Base-by-base conservation (phyloP, 2,797 vertebrate genomes). In the Oreortyx pictus region DNA sequence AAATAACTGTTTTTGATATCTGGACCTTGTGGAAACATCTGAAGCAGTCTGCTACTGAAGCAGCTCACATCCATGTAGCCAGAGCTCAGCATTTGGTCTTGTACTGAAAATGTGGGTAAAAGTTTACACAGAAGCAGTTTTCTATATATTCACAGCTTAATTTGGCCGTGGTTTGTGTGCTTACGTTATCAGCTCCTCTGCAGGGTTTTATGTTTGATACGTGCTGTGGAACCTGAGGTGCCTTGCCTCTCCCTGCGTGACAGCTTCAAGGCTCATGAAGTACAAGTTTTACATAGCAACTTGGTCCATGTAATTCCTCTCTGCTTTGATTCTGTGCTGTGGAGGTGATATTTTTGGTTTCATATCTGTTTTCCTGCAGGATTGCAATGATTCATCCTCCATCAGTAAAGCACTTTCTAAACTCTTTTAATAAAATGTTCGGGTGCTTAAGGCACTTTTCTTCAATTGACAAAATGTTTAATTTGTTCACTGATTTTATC, bases 311-410 rank as follows among this genome's bases (percentile, higher is more conserved):
- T 88, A 85, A 88, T 82, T 87, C 37, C 54, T 93, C 50, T 27
- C 68, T 5, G 8, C 57, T 87, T 77, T 77, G 72, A 46, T 57
- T 27, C 37, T 3, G 1, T 72, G 41, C 29, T 82, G 10, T 77
- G 68, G 84, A 87, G 41, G 31, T 74, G 14, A 72, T 94, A 24
- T 82, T 92, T 93, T 87, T 81, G 50, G 16, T 27, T 80, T 75
- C 24, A 1, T 76, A 4, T 35, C 50, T 65, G 24, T 4, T 91
- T 94, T 92, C 82, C 24, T 72, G 0, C 52, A 33, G 37, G 23
- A 6, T 75, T 29, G 1, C 81, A 43, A 3, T 78, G 52, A 39
- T 87, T 87, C 1, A 17, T 80, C 7, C 5, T 88, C 9, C 12
- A 19, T 88, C 50, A 86, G 5, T 59, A 46, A 61, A 24, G 6